Evolutionary conservation across 1,140 invertebrate species (phyloP), one percentile per base, ranked within the genome.

Genomic region (Drosophila lacertosa): DNA sequence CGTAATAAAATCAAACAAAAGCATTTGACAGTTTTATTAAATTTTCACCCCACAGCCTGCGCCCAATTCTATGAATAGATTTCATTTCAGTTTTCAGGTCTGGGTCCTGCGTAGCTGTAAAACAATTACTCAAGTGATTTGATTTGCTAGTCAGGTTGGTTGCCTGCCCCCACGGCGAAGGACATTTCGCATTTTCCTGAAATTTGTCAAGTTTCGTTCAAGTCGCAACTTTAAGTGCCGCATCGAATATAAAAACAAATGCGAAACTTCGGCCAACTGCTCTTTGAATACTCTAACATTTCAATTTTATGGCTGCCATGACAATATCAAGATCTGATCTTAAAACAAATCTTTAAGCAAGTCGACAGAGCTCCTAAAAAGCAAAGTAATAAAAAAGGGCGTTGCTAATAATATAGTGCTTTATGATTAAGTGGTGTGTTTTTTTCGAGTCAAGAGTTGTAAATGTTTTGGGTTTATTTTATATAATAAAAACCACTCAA

Each of bases 11-110:
- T 74, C 39, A 37, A 53, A 39, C 33, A 81, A 63, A 68, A 29
- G 45, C 53, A 40, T 68, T 70, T 80, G 73, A 74, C 79, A 64
- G 47, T 83, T 78, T 83, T 83, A 84, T 78, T 83, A 83, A 74
- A 83, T 54, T 71, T 71, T 59, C 10, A 32, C 16, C 4, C 13
- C 10, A n/a, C n/a, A 9, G 16, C 39, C 54, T 15, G 13, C 18
- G 26, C 45, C n/a, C 33, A 22, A 33, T 71, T 65, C 45, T 40
- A 65, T 65, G 37, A 51, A 29, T 57, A 45, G 29, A 64, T 37
- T 53, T 32, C 26, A 42, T 65, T 18, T 26, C n/a, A 18, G 13
- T 39, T 20, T 33, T 13, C 16, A 1, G 37, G 3, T 15, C 40
- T 6, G 37, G 4, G 1, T 22, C 5, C 3, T 4, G 39, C 11